A percentile compares a stretch with the other conserved stretches of the same genome.
Evolutionary conservation across 2,113 vertebrate genomes (phyloP).

Genomic region (Fulica atra): DNA sequence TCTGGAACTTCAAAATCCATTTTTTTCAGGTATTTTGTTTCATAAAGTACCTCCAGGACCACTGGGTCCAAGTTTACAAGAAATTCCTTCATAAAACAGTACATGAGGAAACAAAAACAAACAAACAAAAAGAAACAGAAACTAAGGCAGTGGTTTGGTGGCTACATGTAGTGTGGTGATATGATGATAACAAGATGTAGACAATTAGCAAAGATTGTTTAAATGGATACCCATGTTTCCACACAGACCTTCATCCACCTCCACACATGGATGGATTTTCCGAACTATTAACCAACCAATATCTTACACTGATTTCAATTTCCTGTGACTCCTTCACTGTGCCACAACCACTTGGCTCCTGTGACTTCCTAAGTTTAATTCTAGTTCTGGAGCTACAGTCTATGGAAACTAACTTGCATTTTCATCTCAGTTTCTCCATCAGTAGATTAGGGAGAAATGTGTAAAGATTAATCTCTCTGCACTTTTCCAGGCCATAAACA

Average conservation of each 20-base stretch:
- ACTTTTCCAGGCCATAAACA: neutral
- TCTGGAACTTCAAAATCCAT: constrained; percentile 75
- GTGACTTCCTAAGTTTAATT: neutral
- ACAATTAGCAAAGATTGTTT: neutral
- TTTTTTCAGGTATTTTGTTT: constrained; percentile 78
- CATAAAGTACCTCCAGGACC: constrained; percentile 79
- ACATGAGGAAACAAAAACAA: fast-evolving
- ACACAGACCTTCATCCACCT: neutral
- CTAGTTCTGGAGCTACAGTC: neutral
- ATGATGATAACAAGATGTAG: neutral
- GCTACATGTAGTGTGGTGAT: neutral
- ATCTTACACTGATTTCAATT: neutral
- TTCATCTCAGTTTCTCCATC: neutral
- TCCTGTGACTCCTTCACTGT: neutral
- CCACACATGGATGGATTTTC: neutral
- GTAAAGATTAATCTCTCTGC: neutral
- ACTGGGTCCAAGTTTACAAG: constrained; percentile 80
- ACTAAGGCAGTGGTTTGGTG: neutral
- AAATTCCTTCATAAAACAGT: constrained; percentile 68
- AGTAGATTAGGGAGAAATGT: neutral
- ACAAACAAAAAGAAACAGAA: neutral
- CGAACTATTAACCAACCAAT: neutral
- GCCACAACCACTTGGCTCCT: neutral
- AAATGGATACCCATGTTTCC: neutral
- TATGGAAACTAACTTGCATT: neutral